Percentiles rank a stretch among this genome's conserved stretches.
Conservation (phyloP, 2,113 vertebrate genomes). For the Alligator mississippiensis region DNA sequence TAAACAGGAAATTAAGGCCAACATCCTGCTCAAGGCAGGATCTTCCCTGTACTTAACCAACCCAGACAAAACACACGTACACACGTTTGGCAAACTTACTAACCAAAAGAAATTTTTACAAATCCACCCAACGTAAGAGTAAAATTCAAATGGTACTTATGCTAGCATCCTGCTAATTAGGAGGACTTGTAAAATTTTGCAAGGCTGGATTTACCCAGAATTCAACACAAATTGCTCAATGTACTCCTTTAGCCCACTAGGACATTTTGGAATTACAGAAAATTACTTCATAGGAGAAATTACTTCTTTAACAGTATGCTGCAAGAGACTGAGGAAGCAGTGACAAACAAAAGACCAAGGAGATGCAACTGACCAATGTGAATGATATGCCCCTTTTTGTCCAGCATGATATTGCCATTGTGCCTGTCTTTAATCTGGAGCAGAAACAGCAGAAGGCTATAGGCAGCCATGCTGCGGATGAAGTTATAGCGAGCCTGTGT, state of each 20-base stretch:
- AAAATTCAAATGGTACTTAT: not conserved
- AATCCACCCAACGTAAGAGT: not conserved
- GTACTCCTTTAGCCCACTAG: not conserved
- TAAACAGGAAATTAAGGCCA: not conserved
- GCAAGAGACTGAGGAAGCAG: not conserved
- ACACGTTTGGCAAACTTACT: constrained; percentile 2
- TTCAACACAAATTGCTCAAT: not conserved
- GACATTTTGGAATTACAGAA: not conserved
- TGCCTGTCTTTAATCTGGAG: constrained; percentile 98
- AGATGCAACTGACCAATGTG: constrained; percentile 88
- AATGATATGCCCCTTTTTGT: constrained; percentile 95
- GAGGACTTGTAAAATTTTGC: not conserved
- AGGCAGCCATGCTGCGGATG: constrained; percentile 98
- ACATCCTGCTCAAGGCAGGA: too few species aligned
- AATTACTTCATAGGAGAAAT: not conserved
- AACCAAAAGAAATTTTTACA: not conserved
- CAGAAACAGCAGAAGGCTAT: constrained; percentile 95
- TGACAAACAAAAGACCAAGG: not conserved
- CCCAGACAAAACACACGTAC: not conserved
- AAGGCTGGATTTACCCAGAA: constrained; percentile 1
- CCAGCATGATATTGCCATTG: constrained; percentile 99
- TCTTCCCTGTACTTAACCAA: too few species aligned
- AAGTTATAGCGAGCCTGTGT: constrained; percentile 96
- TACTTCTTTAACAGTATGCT: not conserved
- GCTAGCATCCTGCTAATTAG: not conserved